phyloP scores from a whole-genome alignment of 2,797 vertebrate genomes.

The Sternotherus odoratus region DNA sequence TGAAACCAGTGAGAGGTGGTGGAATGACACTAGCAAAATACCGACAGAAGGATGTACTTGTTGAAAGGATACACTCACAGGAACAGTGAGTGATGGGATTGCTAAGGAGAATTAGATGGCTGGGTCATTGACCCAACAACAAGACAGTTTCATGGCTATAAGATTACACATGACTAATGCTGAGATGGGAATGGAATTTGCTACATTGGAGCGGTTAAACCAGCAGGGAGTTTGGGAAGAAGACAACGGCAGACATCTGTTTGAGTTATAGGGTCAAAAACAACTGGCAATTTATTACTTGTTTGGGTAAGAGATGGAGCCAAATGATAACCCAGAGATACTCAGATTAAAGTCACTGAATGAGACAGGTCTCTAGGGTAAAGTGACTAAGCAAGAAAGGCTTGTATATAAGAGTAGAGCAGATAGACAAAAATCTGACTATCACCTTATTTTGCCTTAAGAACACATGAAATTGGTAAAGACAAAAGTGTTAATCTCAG shows the following conservation, averaged over 20 bases:
- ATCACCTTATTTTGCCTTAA: background rate
- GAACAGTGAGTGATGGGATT: slow-evolving; percentile 33
- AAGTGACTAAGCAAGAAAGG: background rate
- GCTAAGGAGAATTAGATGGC: slow-evolving; percentile 14
- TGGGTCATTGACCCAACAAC: slow-evolving; percentile 45
- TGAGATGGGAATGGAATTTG: slow-evolving; percentile 18
- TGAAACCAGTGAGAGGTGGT: background rate
- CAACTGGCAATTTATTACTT: slow-evolving; percentile 27
- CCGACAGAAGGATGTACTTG: slow-evolving; percentile 13
- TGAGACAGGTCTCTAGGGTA: background rate
- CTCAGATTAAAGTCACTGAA: slow-evolving; percentile 42
- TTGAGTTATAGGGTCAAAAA: slow-evolving; percentile 41
- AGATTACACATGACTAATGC: slow-evolving; percentile 23
- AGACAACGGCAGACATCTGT: slow-evolving; percentile 34
- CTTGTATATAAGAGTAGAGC: background rate
- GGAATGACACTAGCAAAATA: background rate
- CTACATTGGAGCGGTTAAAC: slow-evolving; percentile 38
- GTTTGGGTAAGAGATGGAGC: slow-evolving; percentile 24
- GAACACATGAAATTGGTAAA: background rate
- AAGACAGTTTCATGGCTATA: slow-evolving; percentile 11
- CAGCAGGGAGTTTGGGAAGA: slow-evolving; percentile 36
- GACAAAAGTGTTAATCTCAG: background rate
- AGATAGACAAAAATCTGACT: slow-evolving; percentile 29
- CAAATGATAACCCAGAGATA: slow-evolving; percentile 32
- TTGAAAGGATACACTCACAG: background rate